These are phyloP conservation scores for Canis aureus DNA, from an alignment of 2,113 vertebrate species.

Conservation along the genomic window DNA sequence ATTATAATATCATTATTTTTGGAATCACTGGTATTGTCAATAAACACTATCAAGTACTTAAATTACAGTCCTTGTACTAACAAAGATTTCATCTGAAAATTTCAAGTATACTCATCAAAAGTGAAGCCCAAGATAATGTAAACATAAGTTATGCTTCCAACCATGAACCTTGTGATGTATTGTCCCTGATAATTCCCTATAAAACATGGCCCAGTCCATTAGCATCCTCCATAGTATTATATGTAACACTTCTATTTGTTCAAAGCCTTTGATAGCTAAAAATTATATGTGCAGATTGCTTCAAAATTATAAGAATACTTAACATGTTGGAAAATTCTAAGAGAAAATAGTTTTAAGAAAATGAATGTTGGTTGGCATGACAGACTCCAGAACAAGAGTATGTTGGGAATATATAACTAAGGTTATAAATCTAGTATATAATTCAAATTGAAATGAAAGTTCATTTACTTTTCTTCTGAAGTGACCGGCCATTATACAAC, in stretches of 20 bases:
- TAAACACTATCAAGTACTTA: neutral
- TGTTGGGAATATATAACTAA: neutral
- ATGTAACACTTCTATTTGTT: neutral
- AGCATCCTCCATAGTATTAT: neutral
- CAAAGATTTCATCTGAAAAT: neutral
- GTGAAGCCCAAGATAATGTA: neutral
- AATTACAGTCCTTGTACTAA: neutral
- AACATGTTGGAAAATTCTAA: neutral
- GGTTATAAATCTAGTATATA: neutral
- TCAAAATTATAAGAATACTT: conserved; percentile 19
- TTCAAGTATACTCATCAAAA: neutral
- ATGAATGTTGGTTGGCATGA: neutral
- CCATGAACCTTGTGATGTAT: neutral
- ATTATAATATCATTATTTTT: conserved; percentile 2
- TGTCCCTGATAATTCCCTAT: neutral
- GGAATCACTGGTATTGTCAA: neutral
- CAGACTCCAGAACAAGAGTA: neutral
- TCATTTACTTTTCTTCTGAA: conserved; percentile 2
- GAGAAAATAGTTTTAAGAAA: neutral
- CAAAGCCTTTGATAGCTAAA: conserved; percentile 32
- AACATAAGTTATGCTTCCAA: neutral
- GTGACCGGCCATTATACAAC: neutral
- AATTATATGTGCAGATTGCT: neutral
- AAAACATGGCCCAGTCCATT: neutral
- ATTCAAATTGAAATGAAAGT: neutral